These are phyloP conservation scores for Microtus pennsylvanicus DNA, from an alignment of 2,113 vertebrate species.

Conservation along the genomic window DNA sequence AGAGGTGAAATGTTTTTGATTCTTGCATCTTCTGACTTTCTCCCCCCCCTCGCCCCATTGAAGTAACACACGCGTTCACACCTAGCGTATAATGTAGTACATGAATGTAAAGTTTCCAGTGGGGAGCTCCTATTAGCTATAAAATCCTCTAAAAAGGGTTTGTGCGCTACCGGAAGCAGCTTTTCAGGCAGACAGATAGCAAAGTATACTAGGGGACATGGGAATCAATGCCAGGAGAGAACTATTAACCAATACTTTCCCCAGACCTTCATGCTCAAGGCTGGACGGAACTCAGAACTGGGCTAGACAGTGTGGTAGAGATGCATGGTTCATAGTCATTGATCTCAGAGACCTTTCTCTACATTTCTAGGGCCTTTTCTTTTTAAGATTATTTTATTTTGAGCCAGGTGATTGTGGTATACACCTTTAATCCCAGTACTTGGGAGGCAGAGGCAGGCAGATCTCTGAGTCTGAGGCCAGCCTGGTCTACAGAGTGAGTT, in stretches of 20 bases:
- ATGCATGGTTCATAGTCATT: not conserved
- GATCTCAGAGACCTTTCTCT: not conserved
- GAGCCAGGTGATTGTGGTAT: not conserved
- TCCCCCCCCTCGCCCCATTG: not conserved
- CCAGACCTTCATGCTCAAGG: not conserved
- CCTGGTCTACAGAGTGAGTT: not conserved
- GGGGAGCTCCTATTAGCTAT: not conserved
- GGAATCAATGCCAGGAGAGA: not conserved
- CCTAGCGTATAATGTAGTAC: not conserved
- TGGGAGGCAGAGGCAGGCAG: not conserved
- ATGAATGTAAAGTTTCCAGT: not conserved
- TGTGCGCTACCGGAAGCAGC: not conserved
- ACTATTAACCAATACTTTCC: not conserved
- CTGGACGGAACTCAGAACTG: not conserved
- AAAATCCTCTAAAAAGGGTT: not conserved
- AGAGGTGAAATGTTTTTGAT: not conserved
- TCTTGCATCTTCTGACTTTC: not conserved
- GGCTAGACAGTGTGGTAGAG: not conserved
- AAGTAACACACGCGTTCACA: not conserved
- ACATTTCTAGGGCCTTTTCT: not conserved
- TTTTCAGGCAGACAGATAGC: not conserved
- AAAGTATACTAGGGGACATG: not conserved
- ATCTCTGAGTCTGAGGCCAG: not conserved
- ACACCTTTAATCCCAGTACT: not conserved
- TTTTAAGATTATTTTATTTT: not conserved